Conservation (phyloP, 2,113 vertebrate genomes). For the Vidua chalybeata region DNA sequence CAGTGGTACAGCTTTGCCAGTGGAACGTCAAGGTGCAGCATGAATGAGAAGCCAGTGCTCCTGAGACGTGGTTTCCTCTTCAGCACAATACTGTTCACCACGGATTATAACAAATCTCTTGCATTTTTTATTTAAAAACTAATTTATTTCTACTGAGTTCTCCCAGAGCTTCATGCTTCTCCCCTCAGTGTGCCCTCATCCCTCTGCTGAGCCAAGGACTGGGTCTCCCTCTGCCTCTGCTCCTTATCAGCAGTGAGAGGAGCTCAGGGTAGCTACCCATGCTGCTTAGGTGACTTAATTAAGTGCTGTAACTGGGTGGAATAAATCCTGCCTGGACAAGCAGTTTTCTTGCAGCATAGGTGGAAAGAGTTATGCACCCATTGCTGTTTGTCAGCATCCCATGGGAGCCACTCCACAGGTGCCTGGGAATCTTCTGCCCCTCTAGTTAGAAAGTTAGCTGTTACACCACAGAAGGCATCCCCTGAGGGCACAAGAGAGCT, state of each 20-base stretch:
- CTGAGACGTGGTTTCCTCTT: neutral
- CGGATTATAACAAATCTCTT: neutral
- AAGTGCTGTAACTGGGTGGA: neutral
- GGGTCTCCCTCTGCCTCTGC: rapidly evolving
- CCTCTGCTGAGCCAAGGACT: neutral
- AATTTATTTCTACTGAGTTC: neutral
- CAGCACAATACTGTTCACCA: neutral
- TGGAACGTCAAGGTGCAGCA: neutral
- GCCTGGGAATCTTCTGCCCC: neutral
- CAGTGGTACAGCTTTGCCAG: neutral
- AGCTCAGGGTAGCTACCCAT: neutral
- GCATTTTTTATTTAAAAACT: neutral
- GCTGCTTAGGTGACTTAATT: neutral
- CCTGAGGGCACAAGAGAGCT: neutral
- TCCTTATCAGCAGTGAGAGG: neutral
- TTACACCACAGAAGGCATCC: neutral
- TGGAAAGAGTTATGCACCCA: rapidly evolving
- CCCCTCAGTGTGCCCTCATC: neutral
- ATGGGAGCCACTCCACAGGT: neutral
- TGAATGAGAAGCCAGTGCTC: neutral
- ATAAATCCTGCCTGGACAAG: neutral
- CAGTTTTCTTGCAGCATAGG: neutral
- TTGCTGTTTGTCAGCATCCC: neutral
- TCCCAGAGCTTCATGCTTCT: neutral
- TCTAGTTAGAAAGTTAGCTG: neutral